Evolutionary conservation across 2,888 invertebrate species (phyloP).

Genomic region (Elysia crispata): DNA sequence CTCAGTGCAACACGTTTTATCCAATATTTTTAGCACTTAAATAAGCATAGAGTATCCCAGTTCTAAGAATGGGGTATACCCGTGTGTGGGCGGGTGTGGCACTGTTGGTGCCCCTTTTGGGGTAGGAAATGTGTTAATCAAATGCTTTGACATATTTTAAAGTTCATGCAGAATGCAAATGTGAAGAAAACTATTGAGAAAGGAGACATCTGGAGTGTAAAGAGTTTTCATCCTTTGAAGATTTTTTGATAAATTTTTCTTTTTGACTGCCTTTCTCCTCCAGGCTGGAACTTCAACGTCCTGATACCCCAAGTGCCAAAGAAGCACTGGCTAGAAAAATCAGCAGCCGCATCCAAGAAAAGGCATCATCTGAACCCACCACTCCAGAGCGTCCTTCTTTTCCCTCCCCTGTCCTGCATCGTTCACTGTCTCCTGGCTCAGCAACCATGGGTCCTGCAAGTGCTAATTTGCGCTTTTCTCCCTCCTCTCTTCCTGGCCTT

Average conservation of each 20-base stretch:
- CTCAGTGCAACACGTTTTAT: no score
- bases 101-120: no score
- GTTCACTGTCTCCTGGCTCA: slow-evolving; percentile 24
- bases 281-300: slow-evolving; percentile 50
- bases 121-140: no score
- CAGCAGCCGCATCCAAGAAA: slow-evolving; percentile 60
- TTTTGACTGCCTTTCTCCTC: neutral
- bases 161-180: no score
- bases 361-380: slow-evolving; percentile 37
- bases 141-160: no score
- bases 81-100: no score
- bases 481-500: slow-evolving; percentile 28
- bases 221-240: no score
- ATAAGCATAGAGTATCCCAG: no score
- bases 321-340: slow-evolving; percentile 96
- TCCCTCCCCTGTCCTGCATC: neutral
- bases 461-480: neutral
- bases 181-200: no score
- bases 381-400: slow-evolving; percentile 36
- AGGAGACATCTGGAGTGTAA: no score
- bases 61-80: no score
- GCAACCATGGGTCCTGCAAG: neutral
- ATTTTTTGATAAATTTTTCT: neutral
- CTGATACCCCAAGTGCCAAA: slow-evolving; percentile 80
- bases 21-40: no score